Base-by-base conservation (phyloP, 2,113 vertebrate species). In the Hyaena hyaena region DNA sequence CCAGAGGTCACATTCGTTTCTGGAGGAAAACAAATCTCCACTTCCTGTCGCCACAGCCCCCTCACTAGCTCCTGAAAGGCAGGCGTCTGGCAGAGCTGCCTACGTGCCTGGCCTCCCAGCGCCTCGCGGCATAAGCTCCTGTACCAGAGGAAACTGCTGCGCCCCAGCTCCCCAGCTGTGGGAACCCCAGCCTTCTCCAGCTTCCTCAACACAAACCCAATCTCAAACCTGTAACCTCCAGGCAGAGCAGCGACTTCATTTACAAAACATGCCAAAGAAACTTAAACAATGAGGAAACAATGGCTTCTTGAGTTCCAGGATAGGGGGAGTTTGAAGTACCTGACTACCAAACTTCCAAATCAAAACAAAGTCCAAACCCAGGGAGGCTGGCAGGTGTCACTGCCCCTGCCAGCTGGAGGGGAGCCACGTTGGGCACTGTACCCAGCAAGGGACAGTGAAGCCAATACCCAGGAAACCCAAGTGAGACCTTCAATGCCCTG, bases 101-200 rank as follows among this genome's bases (percentile, higher is more conserved):
- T 98, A 98, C 98, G 98, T 99, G 98, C 98, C 61, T 31, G 16
- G 96, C 92, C 95, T 97, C 98, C 98, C 98, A 0, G 0, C 2
- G 65, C 84, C 96, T 93, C 0, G 0, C 0, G 48, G 93, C 98
- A 84, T 81, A 26, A 84, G 88, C 76, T 90, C 88, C 84, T 77
- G 2, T 15, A 8, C 82, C 6, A 61, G 19, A 69, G 97, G 98
- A 98, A 98, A 76, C 1, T 24, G 23, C 97, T 84, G 97, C 80
- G 92, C 97, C 86, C 88, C 81, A 97, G 97, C 82, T 96, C 95
- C 74, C 96, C 95, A 90, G 95, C 98, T 98, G 97, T 97, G 98
- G 97, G 97, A 98, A 97, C 95, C 0, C 11, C 53, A 48, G 84
- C 95, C n/a, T 94, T 92, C 93, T 33, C 14, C 89, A 14, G 85